Evolutionary conservation across 2,113 vertebrate species (phyloP).

Genomic region (Eudyptes chrysolophus): DNA sequence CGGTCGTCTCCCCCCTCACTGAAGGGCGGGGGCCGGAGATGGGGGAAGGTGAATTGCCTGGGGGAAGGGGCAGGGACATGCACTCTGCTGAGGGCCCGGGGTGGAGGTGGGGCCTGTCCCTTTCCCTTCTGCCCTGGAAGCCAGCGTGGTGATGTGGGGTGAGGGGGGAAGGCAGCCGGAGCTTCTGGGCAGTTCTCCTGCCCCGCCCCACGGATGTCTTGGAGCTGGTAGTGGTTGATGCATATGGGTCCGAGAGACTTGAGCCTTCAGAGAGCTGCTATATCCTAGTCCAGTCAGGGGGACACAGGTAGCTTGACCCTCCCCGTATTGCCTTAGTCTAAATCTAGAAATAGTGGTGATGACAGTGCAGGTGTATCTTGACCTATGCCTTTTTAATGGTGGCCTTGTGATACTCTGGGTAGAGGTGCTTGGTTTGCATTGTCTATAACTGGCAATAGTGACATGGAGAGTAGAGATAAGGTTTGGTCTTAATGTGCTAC

Average conservation of each 20-base stretch:
- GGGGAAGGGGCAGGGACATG: background rate
- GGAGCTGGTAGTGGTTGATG: background rate
- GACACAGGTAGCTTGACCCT: too few species aligned
- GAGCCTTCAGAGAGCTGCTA: background rate
- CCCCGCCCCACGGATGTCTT: accelerated
- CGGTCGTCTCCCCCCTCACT: too few species aligned
- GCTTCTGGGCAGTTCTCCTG: background rate
- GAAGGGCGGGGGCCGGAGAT: accelerated
- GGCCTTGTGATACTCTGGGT: background rate
- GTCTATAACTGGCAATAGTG: background rate
- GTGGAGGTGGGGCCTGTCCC: background rate
- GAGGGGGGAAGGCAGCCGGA: too few species aligned
- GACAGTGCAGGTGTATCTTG: too few species aligned
- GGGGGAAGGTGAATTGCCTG: background rate
- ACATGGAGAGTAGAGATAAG: too few species aligned
- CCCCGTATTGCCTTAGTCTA: too few species aligned
- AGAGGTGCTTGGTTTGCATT: background rate
- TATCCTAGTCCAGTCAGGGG: too few species aligned
- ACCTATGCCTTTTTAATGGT: background rate
- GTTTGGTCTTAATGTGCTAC: background rate
- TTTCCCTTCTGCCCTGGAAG: background rate
- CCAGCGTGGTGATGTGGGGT: too few species aligned
- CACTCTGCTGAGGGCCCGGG: background rate
- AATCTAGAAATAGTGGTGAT: background rate
- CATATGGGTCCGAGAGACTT: accelerated